Conservation (phyloP, 1,140 invertebrate species). For the Cotesia chilonis region DNA sequence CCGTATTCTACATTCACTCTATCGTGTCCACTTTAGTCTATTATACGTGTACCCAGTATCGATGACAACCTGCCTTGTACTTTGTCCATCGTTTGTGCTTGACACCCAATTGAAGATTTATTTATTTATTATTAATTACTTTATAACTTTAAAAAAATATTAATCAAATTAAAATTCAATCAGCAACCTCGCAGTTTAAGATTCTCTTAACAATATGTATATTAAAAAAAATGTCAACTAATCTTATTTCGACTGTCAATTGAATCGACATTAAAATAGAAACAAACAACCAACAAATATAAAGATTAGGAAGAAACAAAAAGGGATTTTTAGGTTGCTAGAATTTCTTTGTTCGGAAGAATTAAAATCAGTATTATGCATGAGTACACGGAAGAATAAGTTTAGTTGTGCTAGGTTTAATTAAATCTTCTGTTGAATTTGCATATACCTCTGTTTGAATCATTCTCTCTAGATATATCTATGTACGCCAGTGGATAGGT, state of each 20-base stretch:
- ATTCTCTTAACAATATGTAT: too few species aligned
- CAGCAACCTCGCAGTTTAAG: too few species aligned
- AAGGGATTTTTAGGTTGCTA: neutral
- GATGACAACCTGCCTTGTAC: constrained; percentile 51
- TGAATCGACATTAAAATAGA: neutral
- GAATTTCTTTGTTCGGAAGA: too few species aligned
- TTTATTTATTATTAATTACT: constrained; percentile 1
- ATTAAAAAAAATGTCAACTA: too few species aligned
- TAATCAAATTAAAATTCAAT: neutral
- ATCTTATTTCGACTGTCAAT: too few species aligned
- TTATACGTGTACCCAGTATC: constrained; percentile 62
- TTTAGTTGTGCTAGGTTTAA: constrained; percentile 51
- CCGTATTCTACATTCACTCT: constrained; percentile 53
- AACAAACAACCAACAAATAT: too few species aligned
- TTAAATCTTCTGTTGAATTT: constrained; percentile 65
- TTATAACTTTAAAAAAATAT: neutral
- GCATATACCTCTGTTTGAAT: constrained; percentile 51
- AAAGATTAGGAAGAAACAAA: neutral
- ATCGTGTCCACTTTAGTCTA: constrained; percentile 57
- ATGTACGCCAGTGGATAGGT: neutral
- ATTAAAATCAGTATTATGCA: too few species aligned
- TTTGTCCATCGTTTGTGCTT: constrained; percentile 11
- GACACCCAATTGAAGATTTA: neutral
- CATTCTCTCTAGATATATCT: constrained; percentile 17
- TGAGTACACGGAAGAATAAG: too few species aligned